A percentile compares a stretch with the other conserved stretches of the same genome.
phyloP scores from a whole-genome alignment of 2,888 invertebrate species.

The Protodeltote pygarga region DNA sequence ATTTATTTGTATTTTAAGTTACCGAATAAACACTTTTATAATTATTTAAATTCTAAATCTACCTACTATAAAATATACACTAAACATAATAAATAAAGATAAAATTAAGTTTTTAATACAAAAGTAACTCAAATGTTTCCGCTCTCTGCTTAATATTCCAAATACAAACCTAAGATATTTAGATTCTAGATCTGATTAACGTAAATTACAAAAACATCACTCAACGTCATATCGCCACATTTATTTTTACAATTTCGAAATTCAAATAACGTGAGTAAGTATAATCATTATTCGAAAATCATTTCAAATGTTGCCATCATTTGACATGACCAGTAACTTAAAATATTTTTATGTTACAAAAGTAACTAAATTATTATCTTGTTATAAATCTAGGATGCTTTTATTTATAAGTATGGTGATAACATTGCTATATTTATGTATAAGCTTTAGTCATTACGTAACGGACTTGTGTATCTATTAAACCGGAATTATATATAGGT shows the following conservation, averaged over 20 bases:
- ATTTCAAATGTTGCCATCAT: neutral
- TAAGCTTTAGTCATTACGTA: conserved; percentile 25
- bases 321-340: conserved; percentile 19
- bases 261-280: too few species aligned
- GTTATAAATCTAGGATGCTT: conserved; percentile 24
- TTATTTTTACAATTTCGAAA: conserved; percentile 32
- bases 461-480: conserved; percentile 26
- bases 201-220: conserved; percentile 31
- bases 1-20: too few species aligned
- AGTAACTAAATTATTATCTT: conserved; percentile 37
- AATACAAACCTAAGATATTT: conserved; percentile 12
- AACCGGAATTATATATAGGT: conserved; percentile 27
- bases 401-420: conserved; percentile 33
- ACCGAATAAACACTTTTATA: too few species aligned
- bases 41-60: too few species aligned
- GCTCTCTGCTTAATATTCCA: neutral
- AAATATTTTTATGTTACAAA: conserved; percentile 22
- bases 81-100: too few species aligned
- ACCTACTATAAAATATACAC: too few species aligned
- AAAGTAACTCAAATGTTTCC: conserved; percentile 5
- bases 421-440: conserved; percentile 36
- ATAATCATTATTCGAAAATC: conserved; percentile 10
- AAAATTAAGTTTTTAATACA: too few species aligned
- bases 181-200: conserved; percentile 14
- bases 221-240: conserved; percentile 31